Conservation (phyloP, 2,888 invertebrate genomes). For the Ceratothoa steindachneri region DNA sequence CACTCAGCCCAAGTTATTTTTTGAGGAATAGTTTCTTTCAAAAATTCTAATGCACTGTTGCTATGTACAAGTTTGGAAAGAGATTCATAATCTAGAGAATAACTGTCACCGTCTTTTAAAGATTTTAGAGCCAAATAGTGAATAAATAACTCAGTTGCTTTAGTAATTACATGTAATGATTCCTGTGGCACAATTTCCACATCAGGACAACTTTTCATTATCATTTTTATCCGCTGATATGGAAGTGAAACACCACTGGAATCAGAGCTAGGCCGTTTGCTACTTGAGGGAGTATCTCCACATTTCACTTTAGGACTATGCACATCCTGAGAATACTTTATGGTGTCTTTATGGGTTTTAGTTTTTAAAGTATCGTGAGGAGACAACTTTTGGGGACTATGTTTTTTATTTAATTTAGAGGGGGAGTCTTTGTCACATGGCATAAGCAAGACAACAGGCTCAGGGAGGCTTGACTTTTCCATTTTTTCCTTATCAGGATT, state of each 20-base stretch:
- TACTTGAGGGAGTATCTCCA: background rate
- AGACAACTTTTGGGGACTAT: background rate
- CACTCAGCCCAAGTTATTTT: conserved; percentile 42
- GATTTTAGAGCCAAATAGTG: conserved; percentile 37
- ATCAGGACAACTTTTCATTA: conserved; percentile 48
- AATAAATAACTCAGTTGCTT: conserved; percentile 46
- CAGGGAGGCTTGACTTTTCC: background rate
- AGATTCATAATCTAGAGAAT: conserved; percentile 28
- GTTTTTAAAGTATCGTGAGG: background rate
- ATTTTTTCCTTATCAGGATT: background rate
- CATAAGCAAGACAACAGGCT: background rate
- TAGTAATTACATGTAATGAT: conserved; percentile 40
- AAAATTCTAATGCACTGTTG: conserved; percentile 33
- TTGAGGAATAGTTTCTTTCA: conserved; percentile 40
- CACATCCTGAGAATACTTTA: background rate
- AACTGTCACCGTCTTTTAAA: background rate
- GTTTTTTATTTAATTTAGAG: background rate
- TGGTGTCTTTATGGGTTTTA: background rate
- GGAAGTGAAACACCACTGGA: conserved; percentile 24
- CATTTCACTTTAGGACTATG: background rate
- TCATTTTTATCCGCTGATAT: conserved; percentile 44
- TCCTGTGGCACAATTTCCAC: conserved; percentile 45
- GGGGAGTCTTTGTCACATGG: background rate
- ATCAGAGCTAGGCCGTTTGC: background rate
- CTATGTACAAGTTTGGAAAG: conserved; percentile 26